Conservation (phyloP, 2,888 invertebrate species). For the Spodoptera exigua region DNA sequence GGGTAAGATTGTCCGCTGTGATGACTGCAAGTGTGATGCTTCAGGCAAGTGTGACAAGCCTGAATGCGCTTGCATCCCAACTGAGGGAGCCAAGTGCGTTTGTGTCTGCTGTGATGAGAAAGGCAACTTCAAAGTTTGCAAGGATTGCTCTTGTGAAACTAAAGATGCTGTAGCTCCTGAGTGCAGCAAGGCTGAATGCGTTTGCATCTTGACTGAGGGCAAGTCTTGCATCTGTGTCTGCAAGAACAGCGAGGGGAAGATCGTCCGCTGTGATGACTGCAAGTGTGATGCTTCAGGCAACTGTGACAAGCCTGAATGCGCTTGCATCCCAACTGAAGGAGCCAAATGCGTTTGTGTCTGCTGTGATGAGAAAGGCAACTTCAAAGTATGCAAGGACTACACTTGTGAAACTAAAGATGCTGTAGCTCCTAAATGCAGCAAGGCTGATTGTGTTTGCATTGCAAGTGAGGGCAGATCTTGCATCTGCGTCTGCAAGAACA, state of each 20-base stretch:
- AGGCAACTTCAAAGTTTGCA: slow-evolving; percentile 1
- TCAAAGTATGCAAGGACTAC: slow-evolving; percentile 47
- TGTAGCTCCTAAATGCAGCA: slow-evolving; percentile 18
- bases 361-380: slow-evolving; percentile 26
- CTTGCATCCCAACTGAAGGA: slow-evolving; percentile 12
- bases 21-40: slow-evolving; percentile 54
- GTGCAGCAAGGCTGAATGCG: slow-evolving; percentile 30
- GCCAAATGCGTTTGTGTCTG: slow-evolving; percentile 58
- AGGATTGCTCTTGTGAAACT: slow-evolving; percentile 49
- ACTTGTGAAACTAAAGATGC: slow-evolving; percentile 34
- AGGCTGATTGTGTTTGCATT: slow-evolving; percentile 52
- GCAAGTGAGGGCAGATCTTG: slow-evolving; percentile 54
- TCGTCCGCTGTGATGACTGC: slow-evolving; percentile 56
- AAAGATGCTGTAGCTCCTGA: neutral
- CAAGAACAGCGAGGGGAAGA: slow-evolving; percentile 40
- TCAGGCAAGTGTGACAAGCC: slow-evolving; percentile 49
- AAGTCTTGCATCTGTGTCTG: slow-evolving; percentile 50
- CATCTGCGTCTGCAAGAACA: slow-evolving; percentile 58
- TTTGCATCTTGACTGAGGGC: slow-evolving; percentile 49
- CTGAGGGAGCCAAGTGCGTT: slow-evolving; percentile 4
- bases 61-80: neutral
- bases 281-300: slow-evolving; percentile 23
- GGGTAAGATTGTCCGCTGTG: slow-evolving; percentile 49
- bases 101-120: slow-evolving; percentile 10
- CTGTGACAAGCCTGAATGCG: slow-evolving; percentile 22